Evolutionary conservation across 1,140 invertebrate species (phyloP).

Genomic region (Helicoverpa zea): DNA sequence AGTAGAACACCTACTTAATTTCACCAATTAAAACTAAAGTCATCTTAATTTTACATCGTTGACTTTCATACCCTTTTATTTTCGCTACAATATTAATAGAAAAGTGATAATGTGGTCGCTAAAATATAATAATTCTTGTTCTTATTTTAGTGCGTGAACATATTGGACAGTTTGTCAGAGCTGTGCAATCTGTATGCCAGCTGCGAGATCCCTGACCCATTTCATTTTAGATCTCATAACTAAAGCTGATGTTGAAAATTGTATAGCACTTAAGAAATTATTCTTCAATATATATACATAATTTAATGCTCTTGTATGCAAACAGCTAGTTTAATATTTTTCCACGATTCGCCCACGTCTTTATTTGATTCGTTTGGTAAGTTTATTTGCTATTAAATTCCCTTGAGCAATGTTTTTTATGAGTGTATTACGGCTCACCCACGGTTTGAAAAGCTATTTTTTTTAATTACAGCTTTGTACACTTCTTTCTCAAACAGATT

Average conservation of each 20-base stretch:
- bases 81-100: neutral
- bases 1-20: neutral
- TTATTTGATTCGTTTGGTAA: too few species aligned
- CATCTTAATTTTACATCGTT: neutral
- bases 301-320: neutral
- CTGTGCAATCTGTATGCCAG: constrained; percentile 37
- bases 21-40: neutral
- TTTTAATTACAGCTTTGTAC: too few species aligned
- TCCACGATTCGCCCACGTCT: too few species aligned
- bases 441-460: too few species aligned
- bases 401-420: too few species aligned
- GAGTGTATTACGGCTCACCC: too few species aligned
- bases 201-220: constrained; percentile 32
- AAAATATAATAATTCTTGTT: constrained; percentile 4
- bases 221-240: constrained; percentile 27
- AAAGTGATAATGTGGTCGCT: neutral
- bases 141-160: constrained; percentile 24
- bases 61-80: neutral
- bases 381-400: too few species aligned
- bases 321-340: too few species aligned
- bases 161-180: constrained; percentile 31
- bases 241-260: constrained; percentile 13
- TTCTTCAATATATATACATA: neutral
- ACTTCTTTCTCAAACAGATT: too few species aligned
- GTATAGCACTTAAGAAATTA: neutral